These are phyloP conservation scores for Silurus meridionalis DNA, from an alignment of 2,113 vertebrate species.

Conservation along the genomic window DNA sequence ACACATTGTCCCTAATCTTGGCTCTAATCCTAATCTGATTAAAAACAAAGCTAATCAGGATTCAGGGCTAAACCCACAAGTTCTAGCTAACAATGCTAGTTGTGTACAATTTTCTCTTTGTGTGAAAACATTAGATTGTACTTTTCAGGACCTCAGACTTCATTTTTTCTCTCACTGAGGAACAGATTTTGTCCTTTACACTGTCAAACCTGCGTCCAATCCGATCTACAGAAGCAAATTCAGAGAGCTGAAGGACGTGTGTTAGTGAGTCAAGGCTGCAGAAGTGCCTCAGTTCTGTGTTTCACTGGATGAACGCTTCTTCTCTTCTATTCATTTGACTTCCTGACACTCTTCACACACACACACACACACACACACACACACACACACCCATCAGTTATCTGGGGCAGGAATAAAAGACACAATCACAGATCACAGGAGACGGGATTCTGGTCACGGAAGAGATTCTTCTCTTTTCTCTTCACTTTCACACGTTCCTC, in stretches of 20 bases:
- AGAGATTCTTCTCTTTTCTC: too few species aligned
- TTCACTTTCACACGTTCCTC: too few species aligned
- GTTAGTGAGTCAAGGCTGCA: background rate
- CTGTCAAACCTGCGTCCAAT: background rate
- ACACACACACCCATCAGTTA: background rate
- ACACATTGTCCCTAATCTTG: background rate
- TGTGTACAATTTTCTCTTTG: background rate
- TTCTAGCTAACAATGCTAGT: background rate
- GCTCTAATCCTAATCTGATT: background rate
- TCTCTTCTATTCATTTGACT: background rate
- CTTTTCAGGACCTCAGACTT: background rate
- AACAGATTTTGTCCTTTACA: background rate
- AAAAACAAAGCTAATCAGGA: constrained; percentile 3
- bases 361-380: background rate
- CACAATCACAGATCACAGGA: background rate
- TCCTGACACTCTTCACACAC: background rate
- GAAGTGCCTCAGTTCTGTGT: background rate
- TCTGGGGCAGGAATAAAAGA: background rate
- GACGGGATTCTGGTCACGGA: too few species aligned
- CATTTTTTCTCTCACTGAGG: background rate
- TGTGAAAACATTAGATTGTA: background rate
- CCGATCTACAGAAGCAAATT: background rate
- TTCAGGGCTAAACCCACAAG: background rate
- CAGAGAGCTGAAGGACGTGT: background rate
- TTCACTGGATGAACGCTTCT: background rate